Percentiles rank a stretch among this genome's conserved stretches.
These are phyloP conservation scores for Phyllopteryx taeniolatus DNA, from an alignment of 2,113 vertebrate species.

Conservation along the genomic window DNA sequence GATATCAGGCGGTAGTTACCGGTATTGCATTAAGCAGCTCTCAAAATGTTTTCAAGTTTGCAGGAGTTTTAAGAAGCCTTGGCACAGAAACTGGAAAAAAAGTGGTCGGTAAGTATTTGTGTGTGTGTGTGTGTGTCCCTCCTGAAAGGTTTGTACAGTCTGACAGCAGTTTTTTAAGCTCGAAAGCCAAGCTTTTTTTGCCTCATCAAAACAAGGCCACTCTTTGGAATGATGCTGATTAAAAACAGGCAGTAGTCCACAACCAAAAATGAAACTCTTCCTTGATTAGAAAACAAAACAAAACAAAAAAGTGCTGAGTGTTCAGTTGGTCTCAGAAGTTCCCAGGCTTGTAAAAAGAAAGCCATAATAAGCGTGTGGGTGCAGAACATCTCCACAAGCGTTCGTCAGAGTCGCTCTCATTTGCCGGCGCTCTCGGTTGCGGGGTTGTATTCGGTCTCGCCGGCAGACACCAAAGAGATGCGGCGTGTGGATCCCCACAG, in stretches of 20 bases:
- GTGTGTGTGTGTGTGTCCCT: slow-evolving; percentile 29
- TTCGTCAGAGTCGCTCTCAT: slow-evolving; percentile 37
- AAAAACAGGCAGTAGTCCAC: slow-evolving; percentile 53
- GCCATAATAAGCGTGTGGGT: slow-evolving; percentile 16
- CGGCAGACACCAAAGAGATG: slow-evolving; percentile 89
- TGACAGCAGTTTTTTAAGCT: slow-evolving; percentile 28
- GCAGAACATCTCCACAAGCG: background rate
- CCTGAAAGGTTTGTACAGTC: slow-evolving; percentile 31
- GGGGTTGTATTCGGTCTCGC: slow-evolving; percentile 89
- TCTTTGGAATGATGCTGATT: slow-evolving; percentile 74
- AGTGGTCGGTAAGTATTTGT: slow-evolving; percentile 21
- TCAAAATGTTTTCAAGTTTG: slow-evolving; percentile 64
- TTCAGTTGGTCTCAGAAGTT: slow-evolving; percentile 55
- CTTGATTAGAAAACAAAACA: slow-evolving; percentile 30
- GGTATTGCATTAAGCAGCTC: slow-evolving; percentile 57
- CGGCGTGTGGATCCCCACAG: slow-evolving; percentile 87
- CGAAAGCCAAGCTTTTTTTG: slow-evolving; percentile 16
- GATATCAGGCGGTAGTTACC: slow-evolving; percentile 38
- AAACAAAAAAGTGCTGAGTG: slow-evolving; percentile 65
- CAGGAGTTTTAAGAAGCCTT: slow-evolving; percentile 53
- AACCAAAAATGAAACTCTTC: slow-evolving; percentile 13
- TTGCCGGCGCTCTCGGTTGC: slow-evolving; percentile 58
- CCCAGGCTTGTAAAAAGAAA: slow-evolving; percentile 32
- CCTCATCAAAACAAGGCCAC: slow-evolving; percentile 44
- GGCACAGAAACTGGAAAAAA: slow-evolving; percentile 15